These are phyloP conservation scores for Syngnathus floridae DNA, from an alignment of 2,113 vertebrate species.

Conservation along the genomic window DNA sequence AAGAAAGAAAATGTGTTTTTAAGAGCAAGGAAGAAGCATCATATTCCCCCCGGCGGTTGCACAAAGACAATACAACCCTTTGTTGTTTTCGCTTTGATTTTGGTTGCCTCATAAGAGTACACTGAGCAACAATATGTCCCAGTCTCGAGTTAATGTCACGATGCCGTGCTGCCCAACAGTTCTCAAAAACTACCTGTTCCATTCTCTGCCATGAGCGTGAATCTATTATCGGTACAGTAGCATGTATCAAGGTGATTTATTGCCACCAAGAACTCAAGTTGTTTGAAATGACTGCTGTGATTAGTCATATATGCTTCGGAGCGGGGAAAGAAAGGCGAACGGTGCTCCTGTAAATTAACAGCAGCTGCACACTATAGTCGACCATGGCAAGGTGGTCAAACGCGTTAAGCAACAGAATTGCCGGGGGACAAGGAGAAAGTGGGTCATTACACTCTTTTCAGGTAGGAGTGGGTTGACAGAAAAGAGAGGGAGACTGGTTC, in stretches of 20 bases:
- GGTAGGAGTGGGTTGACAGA: constrained; percentile 46
- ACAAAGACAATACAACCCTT: constrained; percentile 31
- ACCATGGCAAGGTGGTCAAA: constrained; percentile 70
- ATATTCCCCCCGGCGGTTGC: constrained; percentile 31
- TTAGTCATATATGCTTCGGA: constrained; percentile 74
- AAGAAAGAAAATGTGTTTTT: constrained; percentile 20
- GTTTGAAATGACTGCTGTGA: constrained; percentile 75
- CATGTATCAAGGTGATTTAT: constrained; percentile 74
- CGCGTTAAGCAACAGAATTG: constrained; percentile 52
- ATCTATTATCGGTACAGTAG: constrained; percentile 70
- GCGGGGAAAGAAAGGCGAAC: constrained; percentile 41
- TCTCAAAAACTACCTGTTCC: constrained; percentile 32
- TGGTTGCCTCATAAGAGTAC: constrained; percentile 49
- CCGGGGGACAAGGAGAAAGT: constrained; percentile 61
- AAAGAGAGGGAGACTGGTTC: constrained; percentile 29
- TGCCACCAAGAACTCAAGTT: constrained; percentile 67
- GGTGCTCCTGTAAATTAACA: constrained; percentile 67
- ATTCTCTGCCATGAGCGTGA: constrained; percentile 49
- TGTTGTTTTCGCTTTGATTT: constrained; percentile 53
- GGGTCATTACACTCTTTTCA: constrained; percentile 68
- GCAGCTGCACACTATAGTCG: constrained; percentile 64
- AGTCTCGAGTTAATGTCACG: constrained; percentile 40
- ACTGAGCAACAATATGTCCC: constrained; percentile 47
- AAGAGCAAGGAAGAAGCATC: background rate
- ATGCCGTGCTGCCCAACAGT: background rate